phyloP scores from a whole-genome alignment of 2,888 invertebrate genomes.

The Vanessa cardui region DNA sequence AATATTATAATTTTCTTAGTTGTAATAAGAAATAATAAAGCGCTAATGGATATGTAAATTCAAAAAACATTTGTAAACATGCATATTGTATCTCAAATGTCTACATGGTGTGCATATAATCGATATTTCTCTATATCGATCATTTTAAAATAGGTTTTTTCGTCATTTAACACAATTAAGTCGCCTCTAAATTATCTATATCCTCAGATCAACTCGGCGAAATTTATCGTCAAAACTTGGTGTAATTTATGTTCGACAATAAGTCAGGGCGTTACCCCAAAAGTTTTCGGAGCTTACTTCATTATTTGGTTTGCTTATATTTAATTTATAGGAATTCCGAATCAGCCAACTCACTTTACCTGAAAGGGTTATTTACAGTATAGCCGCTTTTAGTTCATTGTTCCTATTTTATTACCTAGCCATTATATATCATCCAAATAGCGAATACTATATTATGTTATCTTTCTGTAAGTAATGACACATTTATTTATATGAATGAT shows the following conservation, averaged over 20 bases:
- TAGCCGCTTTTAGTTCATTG: not conserved
- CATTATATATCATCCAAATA: not conserved
- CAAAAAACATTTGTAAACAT: too few relatives aligned
- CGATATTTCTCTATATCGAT: too few relatives aligned
- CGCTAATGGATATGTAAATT: too few relatives aligned
- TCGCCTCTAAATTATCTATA: slow-evolving; percentile 44
- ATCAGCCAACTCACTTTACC: slow-evolving; percentile 51
- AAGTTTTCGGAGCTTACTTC: slow-evolving; percentile 69
- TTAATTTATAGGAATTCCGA: slow-evolving; percentile 73
- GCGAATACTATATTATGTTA: too few relatives aligned
- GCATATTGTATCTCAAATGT: too few relatives aligned
- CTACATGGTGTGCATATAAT: too few relatives aligned
- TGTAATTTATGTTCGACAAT: slow-evolving; percentile 75
- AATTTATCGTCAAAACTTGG: slow-evolving; percentile 75
- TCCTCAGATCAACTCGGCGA: slow-evolving; percentile 49
- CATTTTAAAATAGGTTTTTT: too few relatives aligned
- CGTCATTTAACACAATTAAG: slow-evolving; percentile 4
- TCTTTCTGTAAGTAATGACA: too few relatives aligned
- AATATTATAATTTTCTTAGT: too few relatives aligned
- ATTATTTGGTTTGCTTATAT: slow-evolving; percentile 71
- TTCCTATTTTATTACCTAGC: not conserved
- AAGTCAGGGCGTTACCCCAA: slow-evolving; percentile 63
- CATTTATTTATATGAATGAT: too few relatives aligned
- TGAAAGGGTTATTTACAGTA: slow-evolving; percentile 56
- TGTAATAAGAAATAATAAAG: too few relatives aligned